A percentile compares a stretch with the other conserved stretches of the same genome.
phyloP scores from a whole-genome alignment of 2,797 vertebrate genomes.

The Pseudochirops corinnae region DNA sequence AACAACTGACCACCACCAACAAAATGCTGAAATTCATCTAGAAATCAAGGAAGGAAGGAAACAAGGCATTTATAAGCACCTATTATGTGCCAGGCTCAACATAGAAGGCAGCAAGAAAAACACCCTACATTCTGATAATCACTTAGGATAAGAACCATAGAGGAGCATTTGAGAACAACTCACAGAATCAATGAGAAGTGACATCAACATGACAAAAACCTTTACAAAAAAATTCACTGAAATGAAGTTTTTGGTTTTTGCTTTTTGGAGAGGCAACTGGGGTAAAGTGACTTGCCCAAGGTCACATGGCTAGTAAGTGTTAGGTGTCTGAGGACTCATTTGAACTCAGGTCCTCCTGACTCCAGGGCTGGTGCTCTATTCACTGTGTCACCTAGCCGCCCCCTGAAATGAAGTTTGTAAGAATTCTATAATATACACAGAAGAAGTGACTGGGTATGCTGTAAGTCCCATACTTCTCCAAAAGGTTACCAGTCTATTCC shows the following conservation, averaged over 20 bases:
- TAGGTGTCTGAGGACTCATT: too few relatives aligned
- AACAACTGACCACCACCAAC: not conserved
- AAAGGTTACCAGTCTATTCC: not conserved
- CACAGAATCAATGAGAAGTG: not conserved
- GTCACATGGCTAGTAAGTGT: too few relatives aligned
- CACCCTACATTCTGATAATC: not conserved
- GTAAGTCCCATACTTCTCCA: not conserved
- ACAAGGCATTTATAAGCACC: not conserved
- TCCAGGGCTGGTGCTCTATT: too few relatives aligned
- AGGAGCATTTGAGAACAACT: not conserved
- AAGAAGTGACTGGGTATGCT: not conserved
- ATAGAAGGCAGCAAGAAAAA: not conserved
- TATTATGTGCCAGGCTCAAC: not conserved
- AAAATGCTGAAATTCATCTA: not conserved
- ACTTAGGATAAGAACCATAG: not conserved
- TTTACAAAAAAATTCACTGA: not conserved
- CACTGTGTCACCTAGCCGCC: too few relatives aligned
- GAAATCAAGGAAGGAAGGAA: not conserved
- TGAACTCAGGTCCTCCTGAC: too few relatives aligned
- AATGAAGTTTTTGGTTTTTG: not conserved
- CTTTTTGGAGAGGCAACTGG: too few relatives aligned
- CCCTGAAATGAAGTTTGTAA: not conserved
- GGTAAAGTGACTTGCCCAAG: too few relatives aligned
- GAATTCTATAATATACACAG: not conserved
- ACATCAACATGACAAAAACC: not conserved